These are phyloP conservation scores for Ethmia dodecea DNA, from an alignment of 2,888 invertebrate genomes.

Conservation along the genomic window DNA sequence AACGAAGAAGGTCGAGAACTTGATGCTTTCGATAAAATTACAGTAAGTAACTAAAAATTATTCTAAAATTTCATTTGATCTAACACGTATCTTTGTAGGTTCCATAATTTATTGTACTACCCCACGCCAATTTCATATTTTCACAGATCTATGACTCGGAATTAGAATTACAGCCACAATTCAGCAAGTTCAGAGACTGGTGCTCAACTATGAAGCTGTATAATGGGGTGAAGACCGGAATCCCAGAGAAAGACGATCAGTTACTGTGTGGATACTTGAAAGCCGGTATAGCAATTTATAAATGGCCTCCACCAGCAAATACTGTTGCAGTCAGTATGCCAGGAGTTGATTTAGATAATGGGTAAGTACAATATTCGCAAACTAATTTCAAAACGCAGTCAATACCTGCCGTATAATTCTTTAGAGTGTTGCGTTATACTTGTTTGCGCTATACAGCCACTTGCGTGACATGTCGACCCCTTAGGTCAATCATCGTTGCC, in stretches of 20 bases:
- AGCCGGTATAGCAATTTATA: slow-evolving; percentile 77
- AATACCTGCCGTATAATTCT: neutral
- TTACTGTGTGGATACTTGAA: slow-evolving; percentile 47
- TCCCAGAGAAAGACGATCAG: slow-evolving; percentile 58
- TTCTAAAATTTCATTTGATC: too few relatives aligned
- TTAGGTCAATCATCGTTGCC: too few relatives aligned
- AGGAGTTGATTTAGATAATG: slow-evolving; percentile 77
- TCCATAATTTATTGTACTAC: too few relatives aligned
- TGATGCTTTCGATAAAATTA: too few relatives aligned
- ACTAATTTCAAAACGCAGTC: neutral
- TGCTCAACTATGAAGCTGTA: slow-evolving; percentile 79
- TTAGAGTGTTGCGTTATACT: neutral
- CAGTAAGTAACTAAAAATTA: too few relatives aligned
- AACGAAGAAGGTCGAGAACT: too few relatives aligned
- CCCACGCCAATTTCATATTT: too few relatives aligned
- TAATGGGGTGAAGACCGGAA: slow-evolving; percentile 72
- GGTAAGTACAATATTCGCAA: slow-evolving; percentile 28
- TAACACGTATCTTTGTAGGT: too few relatives aligned
- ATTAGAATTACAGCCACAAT: slow-evolving; percentile 82
- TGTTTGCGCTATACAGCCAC: too few relatives aligned
- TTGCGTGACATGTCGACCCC: too few relatives aligned
- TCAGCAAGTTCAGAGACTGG: slow-evolving; percentile 81
- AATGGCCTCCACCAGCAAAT: slow-evolving; percentile 79
- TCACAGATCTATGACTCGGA: slow-evolving; percentile 81
- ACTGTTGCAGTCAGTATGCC: slow-evolving; percentile 61